Percentiles rank a stretch among this genome's conserved stretches.
Evolutionary conservation across 2,113 vertebrate genomes (phyloP).

Genomic region (Eulemur rufifrons): DNA sequence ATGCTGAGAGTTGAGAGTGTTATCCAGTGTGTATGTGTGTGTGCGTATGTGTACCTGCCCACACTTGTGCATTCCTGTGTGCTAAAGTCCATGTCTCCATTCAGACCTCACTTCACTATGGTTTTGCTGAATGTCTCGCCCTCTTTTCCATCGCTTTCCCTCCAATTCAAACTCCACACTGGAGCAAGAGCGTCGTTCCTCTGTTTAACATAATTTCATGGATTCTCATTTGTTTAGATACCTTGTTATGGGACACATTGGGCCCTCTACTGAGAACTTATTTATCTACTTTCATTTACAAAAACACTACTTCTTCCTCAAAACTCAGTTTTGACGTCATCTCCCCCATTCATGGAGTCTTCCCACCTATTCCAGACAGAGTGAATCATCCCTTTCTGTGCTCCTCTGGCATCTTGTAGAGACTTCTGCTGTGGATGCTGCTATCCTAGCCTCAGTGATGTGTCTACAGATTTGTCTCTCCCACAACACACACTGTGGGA

Average conservation of each 20-base stretch:
- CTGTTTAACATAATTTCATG: background rate
- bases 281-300: background rate
- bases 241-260: background rate
- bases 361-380: background rate
- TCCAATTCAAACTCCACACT: background rate
- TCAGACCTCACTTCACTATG: background rate
- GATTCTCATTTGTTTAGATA: background rate
- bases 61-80: too few species aligned
- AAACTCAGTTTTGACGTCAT: background rate
- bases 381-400: accelerated
- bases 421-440: too few species aligned
- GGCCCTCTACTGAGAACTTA: background rate
- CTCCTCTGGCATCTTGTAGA: background rate
- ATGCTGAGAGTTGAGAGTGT: background rate
- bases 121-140: background rate
- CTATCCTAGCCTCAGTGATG: accelerated
- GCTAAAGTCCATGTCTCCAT: background rate
- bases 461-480: background rate
- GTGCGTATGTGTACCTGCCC: background rate
- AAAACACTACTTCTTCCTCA: background rate
- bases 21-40: background rate
- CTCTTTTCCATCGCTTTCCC: background rate
- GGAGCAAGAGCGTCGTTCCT: background rate
- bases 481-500: background rate
- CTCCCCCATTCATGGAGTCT: accelerated